Evolutionary conservation across 2,888 invertebrate species (phyloP).

Genomic region (Elmis aenea): DNA sequence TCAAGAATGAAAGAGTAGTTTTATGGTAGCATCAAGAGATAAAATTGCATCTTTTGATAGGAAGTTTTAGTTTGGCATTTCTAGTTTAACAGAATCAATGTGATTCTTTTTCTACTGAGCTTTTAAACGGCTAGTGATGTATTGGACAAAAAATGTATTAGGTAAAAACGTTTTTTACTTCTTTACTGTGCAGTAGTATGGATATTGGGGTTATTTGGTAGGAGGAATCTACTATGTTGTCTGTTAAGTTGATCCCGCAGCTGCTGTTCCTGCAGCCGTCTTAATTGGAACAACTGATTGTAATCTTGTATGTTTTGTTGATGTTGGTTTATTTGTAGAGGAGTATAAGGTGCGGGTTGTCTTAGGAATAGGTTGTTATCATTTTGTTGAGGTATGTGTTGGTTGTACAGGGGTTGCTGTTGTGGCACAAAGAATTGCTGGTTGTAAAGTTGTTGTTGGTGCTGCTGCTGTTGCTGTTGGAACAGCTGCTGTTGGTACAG

Average conservation of each 20-base stretch:
- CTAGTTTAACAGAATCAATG: no score
- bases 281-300: constrained; percentile 31
- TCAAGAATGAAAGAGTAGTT: no score
- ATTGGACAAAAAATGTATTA: no score
- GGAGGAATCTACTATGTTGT: constrained; percentile 38
- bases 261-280: constrained; percentile 31
- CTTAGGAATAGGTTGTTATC: constrained; percentile 8
- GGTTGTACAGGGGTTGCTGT: constrained; percentile 22
- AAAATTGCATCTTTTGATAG: no score
- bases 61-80: no score
- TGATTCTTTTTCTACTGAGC: no score
- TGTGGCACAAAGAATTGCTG: constrained; percentile 19
- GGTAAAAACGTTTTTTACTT: no score
- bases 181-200: no score
- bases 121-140: no score
- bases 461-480: constrained; percentile 16
- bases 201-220: no score
- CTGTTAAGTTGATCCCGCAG: constrained; percentile 33
- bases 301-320: constrained; percentile 32
- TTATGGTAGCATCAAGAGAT: no score
- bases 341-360: constrained; percentile 9
- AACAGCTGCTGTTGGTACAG: constrained; percentile 20
- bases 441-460: constrained; percentile 2
- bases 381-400: constrained; percentile 23
- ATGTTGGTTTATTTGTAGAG: constrained; percentile 26